Conservation (phyloP, 2,888 invertebrate species). For the Dysmachus trigonus region DNA sequence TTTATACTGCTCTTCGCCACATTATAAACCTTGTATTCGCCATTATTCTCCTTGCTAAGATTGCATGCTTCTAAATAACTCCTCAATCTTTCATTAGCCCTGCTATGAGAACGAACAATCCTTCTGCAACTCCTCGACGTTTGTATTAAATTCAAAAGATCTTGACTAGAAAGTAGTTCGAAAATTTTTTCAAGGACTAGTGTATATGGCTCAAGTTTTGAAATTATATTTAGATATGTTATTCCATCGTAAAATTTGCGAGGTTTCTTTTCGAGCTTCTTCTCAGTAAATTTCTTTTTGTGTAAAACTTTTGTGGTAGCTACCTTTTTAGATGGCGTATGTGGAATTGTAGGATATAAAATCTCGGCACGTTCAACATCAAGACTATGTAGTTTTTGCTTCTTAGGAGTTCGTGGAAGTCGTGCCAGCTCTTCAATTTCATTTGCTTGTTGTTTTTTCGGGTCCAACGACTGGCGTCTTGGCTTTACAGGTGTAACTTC, state of each 20-base stretch:
- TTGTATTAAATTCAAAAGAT: conserved; percentile 42
- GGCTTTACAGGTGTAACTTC: not conserved
- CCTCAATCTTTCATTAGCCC: conserved; percentile 18
- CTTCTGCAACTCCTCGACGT: conserved; percentile 30
- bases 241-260: conserved; percentile 41
- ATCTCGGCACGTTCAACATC: conserved; percentile 45
- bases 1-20: not conserved
- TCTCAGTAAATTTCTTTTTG: not conserved
- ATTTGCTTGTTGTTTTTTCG: not conserved
- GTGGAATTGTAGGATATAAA: conserved; percentile 47
- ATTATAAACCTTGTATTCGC: not conserved
- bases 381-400: conserved; percentile 22
- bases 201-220: conserved; percentile 44
- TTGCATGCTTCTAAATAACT: conserved; percentile 28
- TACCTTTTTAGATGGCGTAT: conserved; percentile 44
- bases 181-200: conserved; percentile 46
- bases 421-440: not conserved
- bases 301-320: not conserved
- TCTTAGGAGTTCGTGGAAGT: conserved; percentile 44
- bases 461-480: not conserved
- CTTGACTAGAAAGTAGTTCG: conserved; percentile 36
- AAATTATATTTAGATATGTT: conserved; percentile 47
- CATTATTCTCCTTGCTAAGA: conserved; percentile 45
- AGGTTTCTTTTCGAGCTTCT: not conserved
- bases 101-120: conserved; percentile 32